Evolutionary conservation across 2,113 vertebrate genomes (phyloP), one percentile per base, ranked within the genome.

Genomic region (Alosa alosa): DNA sequence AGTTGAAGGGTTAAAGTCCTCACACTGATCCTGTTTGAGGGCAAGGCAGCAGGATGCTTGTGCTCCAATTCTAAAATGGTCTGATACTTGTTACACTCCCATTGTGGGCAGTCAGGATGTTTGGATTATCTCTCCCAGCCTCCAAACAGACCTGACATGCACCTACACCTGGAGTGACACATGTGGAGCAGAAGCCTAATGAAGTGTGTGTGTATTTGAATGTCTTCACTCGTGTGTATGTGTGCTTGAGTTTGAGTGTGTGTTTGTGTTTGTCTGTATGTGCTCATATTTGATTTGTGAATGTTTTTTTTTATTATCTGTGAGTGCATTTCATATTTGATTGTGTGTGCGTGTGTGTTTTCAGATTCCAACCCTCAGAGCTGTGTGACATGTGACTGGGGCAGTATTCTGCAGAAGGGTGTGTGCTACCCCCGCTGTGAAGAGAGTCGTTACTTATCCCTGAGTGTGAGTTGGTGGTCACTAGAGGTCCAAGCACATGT

Each of bases 381-480:
- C 18, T 95, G 95, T 82, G 5, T 92, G 81, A 93, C 91, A 0
- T 95, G 94, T n/a, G 94, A 95, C 88, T 86, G 90, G 90, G 95
- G 93, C 10, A 95, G 86, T 84, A 92, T 89, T 57, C 85, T 94
- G 1, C 81, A 88, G 91, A 91, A 93, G 46, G 91, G 93, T 6
- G 90, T 95, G 60, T 94, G 93, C 88, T 94, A 94, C 82, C 93
- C 93, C 36, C 93, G 88, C 60, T 93, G 95, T 91, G 91, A 94
- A 86, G 95, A 96, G 75, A 91, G 94, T 1, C 60, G 0, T 0
- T 95, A 94, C 89, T 94, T 94, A 36, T 94, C 94, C 13, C 83
- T 92, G 47, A 82, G 91, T 90, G 95, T 96, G 87, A 86, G 81
- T 44, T 86, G 82, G 50, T 44, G 7, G 82, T 75, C 68, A 39